These are phyloP conservation scores for Cecropterus lyciades DNA, from an alignment of 1,140 invertebrate species.

Conservation along the genomic window DNA sequence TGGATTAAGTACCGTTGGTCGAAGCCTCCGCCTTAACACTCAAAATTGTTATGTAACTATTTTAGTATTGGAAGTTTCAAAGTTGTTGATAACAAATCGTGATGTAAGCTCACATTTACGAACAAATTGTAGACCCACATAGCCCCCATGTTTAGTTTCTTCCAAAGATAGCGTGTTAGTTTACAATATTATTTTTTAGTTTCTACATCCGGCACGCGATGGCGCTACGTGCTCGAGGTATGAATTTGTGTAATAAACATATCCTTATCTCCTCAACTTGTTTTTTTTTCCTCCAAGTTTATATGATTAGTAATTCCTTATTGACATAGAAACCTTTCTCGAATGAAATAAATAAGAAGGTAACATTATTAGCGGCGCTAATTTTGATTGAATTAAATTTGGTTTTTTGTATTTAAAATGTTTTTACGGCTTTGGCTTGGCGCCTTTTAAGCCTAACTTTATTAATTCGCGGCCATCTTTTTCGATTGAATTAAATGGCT, in stretches of 20 bases:
- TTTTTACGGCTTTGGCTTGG: too few species aligned
- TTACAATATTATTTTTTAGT: constrained; percentile 73
- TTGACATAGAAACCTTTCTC: too few species aligned
- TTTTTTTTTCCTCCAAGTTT: constrained; percentile 52
- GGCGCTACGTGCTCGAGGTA: constrained; percentile 56
- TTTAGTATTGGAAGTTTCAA: constrained; percentile 70
- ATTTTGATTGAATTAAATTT: too few species aligned
- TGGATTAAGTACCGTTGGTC: neutral
- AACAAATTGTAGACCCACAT: constrained; percentile 62
- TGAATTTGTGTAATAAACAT: constrained; percentile 83
- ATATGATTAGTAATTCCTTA: neutral
- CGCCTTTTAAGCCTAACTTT: too few species aligned
- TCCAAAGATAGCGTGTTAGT: constrained; percentile 81
- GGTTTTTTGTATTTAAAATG: too few species aligned
- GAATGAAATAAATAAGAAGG: too few species aligned
- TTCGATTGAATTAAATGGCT: too few species aligned
- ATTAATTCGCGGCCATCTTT: too few species aligned
- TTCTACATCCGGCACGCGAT: constrained; percentile 53
- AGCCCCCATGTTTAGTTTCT: constrained; percentile 73
- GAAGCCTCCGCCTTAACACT: constrained; percentile 53
- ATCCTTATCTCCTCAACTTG: constrained; percentile 71
- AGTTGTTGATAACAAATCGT: constrained; percentile 46
- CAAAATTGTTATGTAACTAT: constrained; percentile 65
- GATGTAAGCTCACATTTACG: constrained; percentile 44
- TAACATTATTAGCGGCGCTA: too few species aligned